Base-by-base conservation (phyloP, 2,888 invertebrate genomes). In the Laothoe populi region DNA sequence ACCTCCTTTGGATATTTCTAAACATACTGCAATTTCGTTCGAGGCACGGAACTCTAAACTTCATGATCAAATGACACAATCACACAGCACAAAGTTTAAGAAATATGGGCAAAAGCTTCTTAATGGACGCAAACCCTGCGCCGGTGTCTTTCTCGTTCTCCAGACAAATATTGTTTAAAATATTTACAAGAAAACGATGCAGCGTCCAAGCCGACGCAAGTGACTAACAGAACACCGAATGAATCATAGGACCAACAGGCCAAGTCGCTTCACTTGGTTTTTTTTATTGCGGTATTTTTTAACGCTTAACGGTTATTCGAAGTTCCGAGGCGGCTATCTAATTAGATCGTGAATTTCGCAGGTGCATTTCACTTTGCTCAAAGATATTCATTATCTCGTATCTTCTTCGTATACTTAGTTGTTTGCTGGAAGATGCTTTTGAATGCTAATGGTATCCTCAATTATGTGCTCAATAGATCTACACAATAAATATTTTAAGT, bases 251-350 rank as follows among this genome's bases (percentile, higher is more conserved):
- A 72, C 72, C 74, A 63, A 61, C 63, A 63, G 70, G 73, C 70
- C 84, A 81, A 83, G 87, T 85, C 83, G 82, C 78, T 79, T 83
- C 80, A 80, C 80, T 88, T 83, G 77, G 79, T 82, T 79, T 81
- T 83, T 88, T 81, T 82, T 80, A 80, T 88, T 88, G 86, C 88
- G 89, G 89, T 90, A 87, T 86, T 84, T 81, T 84, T 79, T 74
- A n/a, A 70, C 71, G 66, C 64, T 66, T 87, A 87, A 91, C 91
- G 80, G 91, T 90, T 81, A 66, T 75, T 74, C 66, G 66, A 70
- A 66, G 69, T 79, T 81, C 69, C 63, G 69, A 73, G 72, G 69
- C 67, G 72, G 62, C 75, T 74, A 64, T 77, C 79, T 81, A 86
- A 87, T 87, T 86, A 81, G 70, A 70, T 73, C 68, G 70, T 68